Evolutionary conservation across 2,113 vertebrate species (phyloP), one percentile per base, ranked within the genome.

Genomic region (Centropristis striata): DNA sequence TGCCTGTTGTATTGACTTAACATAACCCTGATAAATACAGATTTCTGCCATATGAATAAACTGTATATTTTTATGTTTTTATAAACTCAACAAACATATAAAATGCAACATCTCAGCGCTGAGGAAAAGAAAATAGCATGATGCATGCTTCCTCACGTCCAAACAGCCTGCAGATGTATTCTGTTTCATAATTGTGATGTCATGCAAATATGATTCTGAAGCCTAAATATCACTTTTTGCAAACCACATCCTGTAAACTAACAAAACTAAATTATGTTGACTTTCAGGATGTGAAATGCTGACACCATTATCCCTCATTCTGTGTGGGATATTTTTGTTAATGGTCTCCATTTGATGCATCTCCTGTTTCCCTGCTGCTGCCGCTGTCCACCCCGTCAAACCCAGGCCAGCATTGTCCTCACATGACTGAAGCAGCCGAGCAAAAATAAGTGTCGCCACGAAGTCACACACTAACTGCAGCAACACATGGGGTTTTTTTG

Each of bases 1-100:
- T 66, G 80, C 72, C 57, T 86, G 81, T 81, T 89, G 74, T 87
- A 75, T 84, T 84, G 80, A 88, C 78, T 91, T 89, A 80, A 85
- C 68, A 58, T 84, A 90, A 89, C 60, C 71, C 58, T 74, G 32
- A 42, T 54, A 69, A 32, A 83, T 71, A 78, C 37, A 71, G n/a
- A 32, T 61, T 86, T 66, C 41, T 64, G 13, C 13, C 8, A 37
- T 25, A 55, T 49, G 27, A 37, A 54, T 50, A 16, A 73, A 57
- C 37, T 21, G 6, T 27, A 42, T 32, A 16, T 50, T 58, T 61
- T 28, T 50, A 44, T 4, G 10, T 4, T 23, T 51, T 76, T 32
- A 32, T 0, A 37, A 18, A 5, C 49, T 73, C 5, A 54, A 37
- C 42, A 55, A 54, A 63, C 4, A 7, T 47, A 39, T 49, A 42